Conservation (phyloP, 2,888 invertebrate genomes). For the Colletes collaris region DNA sequence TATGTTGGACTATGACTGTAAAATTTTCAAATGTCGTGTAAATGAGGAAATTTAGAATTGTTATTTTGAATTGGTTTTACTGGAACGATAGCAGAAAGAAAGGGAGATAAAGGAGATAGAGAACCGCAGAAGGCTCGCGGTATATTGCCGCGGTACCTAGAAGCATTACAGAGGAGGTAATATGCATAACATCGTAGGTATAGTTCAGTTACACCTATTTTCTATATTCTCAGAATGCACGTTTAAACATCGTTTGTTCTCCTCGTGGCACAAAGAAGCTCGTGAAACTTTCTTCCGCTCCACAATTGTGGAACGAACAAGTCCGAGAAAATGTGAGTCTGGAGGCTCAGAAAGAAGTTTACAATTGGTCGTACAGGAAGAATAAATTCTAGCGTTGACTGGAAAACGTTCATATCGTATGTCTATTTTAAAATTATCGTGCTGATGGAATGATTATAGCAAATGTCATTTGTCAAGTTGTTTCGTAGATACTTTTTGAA, state of each 20-base stretch:
- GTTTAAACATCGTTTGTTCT: conserved; percentile 34
- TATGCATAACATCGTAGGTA: conserved; percentile 30
- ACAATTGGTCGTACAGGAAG: neutral
- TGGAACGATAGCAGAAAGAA: conserved; percentile 3
- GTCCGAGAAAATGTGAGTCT: conserved; percentile 17
- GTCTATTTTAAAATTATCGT: too few species aligned
- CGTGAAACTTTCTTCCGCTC: conserved; percentile 24
- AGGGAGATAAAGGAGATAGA: conserved; percentile 20
- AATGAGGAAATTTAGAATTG: neutral
- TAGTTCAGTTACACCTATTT: conserved; percentile 34
- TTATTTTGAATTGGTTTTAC: conserved; percentile 15
- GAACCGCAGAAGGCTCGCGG: conserved; percentile 5
- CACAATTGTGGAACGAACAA: conserved; percentile 14
- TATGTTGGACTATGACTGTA: too few species aligned
- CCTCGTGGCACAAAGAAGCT: conserved; percentile 7
- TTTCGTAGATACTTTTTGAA: too few species aligned
- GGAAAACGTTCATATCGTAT: neutral
- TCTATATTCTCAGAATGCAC: conserved; percentile 51
- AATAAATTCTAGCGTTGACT: neutral
- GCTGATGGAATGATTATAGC: too few species aligned
- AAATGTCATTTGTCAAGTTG: too few species aligned
- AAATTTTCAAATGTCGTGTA: too few species aligned
- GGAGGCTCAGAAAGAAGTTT: conserved; percentile 17
- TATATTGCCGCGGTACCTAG: conserved; percentile 54
- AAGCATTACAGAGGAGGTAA: conserved; percentile 40